phyloP scores from a whole-genome alignment of 2,797 vertebrate species.

The Alfaro cultratus region DNA sequence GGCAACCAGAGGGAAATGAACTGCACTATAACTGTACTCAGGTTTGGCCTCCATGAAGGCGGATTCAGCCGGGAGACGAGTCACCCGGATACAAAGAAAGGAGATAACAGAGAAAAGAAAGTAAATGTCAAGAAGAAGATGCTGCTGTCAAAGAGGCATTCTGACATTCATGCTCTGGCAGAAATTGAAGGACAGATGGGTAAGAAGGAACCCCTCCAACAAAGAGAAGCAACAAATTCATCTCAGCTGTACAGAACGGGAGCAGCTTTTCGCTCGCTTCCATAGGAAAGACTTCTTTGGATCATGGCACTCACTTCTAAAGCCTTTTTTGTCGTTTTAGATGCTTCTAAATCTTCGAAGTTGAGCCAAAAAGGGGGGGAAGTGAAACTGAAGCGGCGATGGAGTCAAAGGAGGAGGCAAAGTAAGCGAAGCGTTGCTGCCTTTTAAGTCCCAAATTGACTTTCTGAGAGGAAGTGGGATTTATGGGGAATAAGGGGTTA shows the following conservation, averaged over 20 bases:
- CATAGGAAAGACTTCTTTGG: slow-evolving; percentile 46
- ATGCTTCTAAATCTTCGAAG: slow-evolving; percentile 59
- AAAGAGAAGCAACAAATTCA: background rate
- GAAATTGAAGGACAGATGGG: slow-evolving; percentile 30
- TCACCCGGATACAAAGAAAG: background rate
- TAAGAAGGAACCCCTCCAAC: background rate
- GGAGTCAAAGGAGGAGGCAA: slow-evolving; percentile 30
- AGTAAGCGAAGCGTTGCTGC: slow-evolving; percentile 58
- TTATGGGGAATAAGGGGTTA: slow-evolving; percentile 78
- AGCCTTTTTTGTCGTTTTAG: slow-evolving; percentile 44
- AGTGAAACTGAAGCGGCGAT: slow-evolving; percentile 44
- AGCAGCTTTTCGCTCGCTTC: slow-evolving; percentile 36
- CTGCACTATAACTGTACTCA: background rate
- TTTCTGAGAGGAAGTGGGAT: slow-evolving; percentile 78
- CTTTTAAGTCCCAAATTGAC: slow-evolving; percentile 81
- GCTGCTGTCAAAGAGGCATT: slow-evolving; percentile 2
- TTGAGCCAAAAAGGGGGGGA: background rate
- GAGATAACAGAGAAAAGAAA: slow-evolving; percentile 13
- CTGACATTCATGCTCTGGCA: slow-evolving; percentile 2
- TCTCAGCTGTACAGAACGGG: slow-evolving; percentile 16
- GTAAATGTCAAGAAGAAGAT: slow-evolving; percentile 17
- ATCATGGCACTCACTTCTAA: slow-evolving; percentile 40
- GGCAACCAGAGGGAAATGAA: background rate
- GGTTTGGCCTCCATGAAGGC: slow-evolving; percentile 29
- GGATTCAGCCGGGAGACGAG: slow-evolving; percentile 46